phyloP scores from a whole-genome alignment of 2,113 vertebrate genomes.

The Phoxinus phoxinus region DNA sequence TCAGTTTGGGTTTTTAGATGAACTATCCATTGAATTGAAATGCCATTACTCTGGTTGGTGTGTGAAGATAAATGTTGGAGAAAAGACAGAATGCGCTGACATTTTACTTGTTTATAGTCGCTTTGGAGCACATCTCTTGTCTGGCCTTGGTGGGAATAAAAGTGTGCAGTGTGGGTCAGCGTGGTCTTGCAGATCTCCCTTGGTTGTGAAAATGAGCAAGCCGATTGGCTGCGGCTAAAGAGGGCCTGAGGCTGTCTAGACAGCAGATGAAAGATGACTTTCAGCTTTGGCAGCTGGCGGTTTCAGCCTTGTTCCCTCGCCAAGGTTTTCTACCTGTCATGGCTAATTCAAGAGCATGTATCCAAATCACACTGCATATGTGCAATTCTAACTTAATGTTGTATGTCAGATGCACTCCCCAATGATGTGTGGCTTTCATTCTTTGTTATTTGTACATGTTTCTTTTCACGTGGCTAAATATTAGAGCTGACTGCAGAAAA shows the following conservation, averaged over 20 bases:
- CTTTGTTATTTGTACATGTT: background rate
- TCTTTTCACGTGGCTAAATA: background rate
- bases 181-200: constrained; percentile 28
- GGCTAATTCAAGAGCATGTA: constrained; percentile 28
- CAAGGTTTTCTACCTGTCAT: constrained; percentile 35
- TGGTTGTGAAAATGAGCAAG: constrained; percentile 30
- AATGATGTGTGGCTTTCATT: background rate
- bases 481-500: background rate
- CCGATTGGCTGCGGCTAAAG: constrained; percentile 45
- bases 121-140: background rate
- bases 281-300: constrained; percentile 56
- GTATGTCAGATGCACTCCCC: background rate
- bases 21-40: background rate
- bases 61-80: background rate
- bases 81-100: background rate
- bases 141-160: background rate
- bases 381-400: background rate
- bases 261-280: constrained; percentile 66
- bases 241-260: constrained; percentile 67
- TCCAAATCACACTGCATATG: constrained; percentile 21
- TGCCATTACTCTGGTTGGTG: background rate
- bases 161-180: constrained; percentile 4
- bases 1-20: background rate
- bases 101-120: constrained; percentile 17
- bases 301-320: constrained; percentile 50